These are phyloP conservation scores for Myotis findleyi DNA, from an alignment of 2,797 vertebrate species.

Conservation along the genomic window DNA sequence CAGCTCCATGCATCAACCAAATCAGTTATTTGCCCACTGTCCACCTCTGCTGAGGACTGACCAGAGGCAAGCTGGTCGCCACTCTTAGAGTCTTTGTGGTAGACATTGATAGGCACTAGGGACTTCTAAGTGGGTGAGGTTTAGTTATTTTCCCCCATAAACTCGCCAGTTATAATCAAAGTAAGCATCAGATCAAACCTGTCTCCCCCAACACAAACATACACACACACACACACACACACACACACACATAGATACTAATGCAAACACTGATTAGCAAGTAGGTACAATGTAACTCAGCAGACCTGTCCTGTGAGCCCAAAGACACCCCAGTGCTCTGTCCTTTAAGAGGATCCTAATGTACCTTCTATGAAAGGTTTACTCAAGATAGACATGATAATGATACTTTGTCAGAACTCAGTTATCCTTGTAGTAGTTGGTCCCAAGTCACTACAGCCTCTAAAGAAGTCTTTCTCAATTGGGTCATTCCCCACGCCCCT, in stretches of 20 bases:
- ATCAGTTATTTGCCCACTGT: background rate
- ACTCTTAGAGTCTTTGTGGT: background rate
- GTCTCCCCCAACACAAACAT: background rate
- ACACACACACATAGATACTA: background rate
- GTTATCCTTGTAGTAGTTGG: background rate
- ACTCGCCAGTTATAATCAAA: background rate
- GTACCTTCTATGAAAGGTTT: background rate
- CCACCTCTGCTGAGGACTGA: background rate
- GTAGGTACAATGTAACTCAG: background rate
- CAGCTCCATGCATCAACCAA: background rate
- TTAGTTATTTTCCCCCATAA: background rate
- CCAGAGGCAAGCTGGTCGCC: background rate
- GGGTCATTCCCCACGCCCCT: background rate
- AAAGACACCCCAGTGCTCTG: background rate
- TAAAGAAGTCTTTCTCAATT: background rate
- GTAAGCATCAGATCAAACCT: background rate
- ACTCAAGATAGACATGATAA: background rate
- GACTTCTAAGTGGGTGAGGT: background rate
- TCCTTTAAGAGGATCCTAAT: too few relatives aligned
- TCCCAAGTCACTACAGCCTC: background rate
- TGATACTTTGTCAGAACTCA: background rate
- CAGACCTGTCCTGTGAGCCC: background rate
- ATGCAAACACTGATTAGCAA: background rate
- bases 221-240: background rate
- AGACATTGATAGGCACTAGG: background rate